Base-by-base conservation (phyloP, 2,113 vertebrate species). In the Megalops atlanticus region DNA sequence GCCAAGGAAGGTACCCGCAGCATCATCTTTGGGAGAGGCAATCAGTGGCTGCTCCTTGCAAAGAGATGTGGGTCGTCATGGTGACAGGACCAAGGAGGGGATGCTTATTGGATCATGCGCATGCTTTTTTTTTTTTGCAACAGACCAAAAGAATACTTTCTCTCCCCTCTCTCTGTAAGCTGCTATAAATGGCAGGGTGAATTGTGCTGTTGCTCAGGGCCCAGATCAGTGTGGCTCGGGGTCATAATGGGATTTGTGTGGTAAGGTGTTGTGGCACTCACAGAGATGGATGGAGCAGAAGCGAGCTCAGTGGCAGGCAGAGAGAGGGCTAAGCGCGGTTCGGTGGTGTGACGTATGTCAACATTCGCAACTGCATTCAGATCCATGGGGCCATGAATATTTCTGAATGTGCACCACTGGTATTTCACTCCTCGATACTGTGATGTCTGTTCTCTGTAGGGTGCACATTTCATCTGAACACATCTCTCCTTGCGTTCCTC, bases 61-160 rank as follows among this genome's bases (percentile, higher is more conserved):
- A 72, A 41, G 38, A 86, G 82, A 84, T 84, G 84, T 81, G 43
- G 78, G 85, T 87, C 86, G 82, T 85, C 81, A 89, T 89, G 86
- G 88, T 76, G 77, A 87, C 73, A 77, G 69, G 77, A 69, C 81
- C 40, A 52, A 84, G 71, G 82, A 74, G 58, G 74, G 52, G 82
- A 81, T 85, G 81, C 83, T 86, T 83, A 86, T 87, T 87, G 88
- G 86, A 83, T 85, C 43, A 54, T 77, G 72, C 14, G 80, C 70
- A 80, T 69, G 54, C 31, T 82, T 52, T 40, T 36, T 47, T 4
- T 40, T n/a, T 41, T 15, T 15, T 43, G 77, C 43, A 45, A 76
- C 24, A 81, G 78, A 76, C 83, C 38, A 72, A 83, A 83, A 79
- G 43, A 74, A 79, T 78, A 68, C 64, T 39, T 82, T 84, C 69